These are phyloP conservation scores for Goniozus legneri DNA, from an alignment of 1,140 invertebrate genomes.

Conservation along the genomic window DNA sequence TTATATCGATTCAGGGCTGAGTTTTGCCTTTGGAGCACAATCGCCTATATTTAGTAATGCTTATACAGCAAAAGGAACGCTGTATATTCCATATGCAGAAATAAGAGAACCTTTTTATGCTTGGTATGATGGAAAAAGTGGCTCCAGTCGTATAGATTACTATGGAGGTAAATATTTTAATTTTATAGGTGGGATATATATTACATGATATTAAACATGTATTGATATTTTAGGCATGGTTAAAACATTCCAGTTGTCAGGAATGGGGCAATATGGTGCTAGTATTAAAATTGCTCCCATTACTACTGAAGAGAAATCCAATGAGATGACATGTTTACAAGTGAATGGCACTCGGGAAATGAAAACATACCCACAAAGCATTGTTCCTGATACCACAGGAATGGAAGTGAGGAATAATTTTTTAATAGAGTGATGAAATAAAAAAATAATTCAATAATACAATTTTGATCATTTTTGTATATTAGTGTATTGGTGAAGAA, in stretches of 20 bases:
- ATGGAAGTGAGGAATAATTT: conserved; percentile 62
- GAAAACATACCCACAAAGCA: conserved; percentile 67
- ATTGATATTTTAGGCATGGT: conserved; percentile 80
- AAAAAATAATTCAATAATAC: neutral
- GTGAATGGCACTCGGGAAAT: conserved; percentile 71
- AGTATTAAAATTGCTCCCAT: conserved; percentile 84
- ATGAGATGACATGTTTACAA: conserved; percentile 77
- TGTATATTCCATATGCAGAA: conserved; percentile 91
- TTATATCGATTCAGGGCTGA: neutral
- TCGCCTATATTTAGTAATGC: conserved; percentile 65
- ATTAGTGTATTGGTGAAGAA: conserved; percentile 58
- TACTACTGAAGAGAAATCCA: conserved; percentile 70
- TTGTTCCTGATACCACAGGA: conserved; percentile 77
- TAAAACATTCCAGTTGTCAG: conserved; percentile 77
- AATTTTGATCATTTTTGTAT: too few relatives aligned
- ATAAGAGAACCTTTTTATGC: conserved; percentile 84
- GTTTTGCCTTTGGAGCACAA: conserved; percentile 6
- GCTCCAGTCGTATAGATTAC: conserved; percentile 87
- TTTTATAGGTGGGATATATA: too few relatives aligned
- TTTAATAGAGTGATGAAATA: conserved; percentile 14
- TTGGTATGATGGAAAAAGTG: conserved; percentile 74
- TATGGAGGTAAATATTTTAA: conserved; percentile 71
- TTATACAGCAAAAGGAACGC: conserved; percentile 71
- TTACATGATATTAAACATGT: conserved; percentile 8
- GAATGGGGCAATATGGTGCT: conserved; percentile 65